Base-by-base conservation (phyloP, 2,888 invertebrate species). In the Cyclophora punctaria region DNA sequence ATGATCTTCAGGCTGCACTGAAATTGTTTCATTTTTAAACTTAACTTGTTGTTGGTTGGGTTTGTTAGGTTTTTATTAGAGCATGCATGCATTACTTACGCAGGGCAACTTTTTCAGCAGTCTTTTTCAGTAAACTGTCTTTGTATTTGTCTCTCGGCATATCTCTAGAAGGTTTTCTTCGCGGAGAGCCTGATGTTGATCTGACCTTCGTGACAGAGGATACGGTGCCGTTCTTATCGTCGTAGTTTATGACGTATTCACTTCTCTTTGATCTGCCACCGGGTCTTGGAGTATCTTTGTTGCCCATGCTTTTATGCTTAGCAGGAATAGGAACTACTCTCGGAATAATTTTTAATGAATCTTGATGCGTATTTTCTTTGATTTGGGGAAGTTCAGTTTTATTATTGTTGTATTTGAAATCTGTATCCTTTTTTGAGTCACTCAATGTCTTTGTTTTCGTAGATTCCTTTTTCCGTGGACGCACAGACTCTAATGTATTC, bases 11-110 rank as follows among this genome's bases (percentile, higher is more conserved):
- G 73, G 72, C 72, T 84, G 80, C 78, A 83, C 87, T 87, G 88
- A 88, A 88, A 87, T 70, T 75, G 80, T 72, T 80, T 77, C 71
- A 80, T 73, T 74, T 76, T 75, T 74, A 77, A 73, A 70, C 70
- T 68, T 69, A 63, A 67, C 63, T 66, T 66, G 67, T 67, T 69
- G 62, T 63, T 66, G 66, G 67, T 67, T 69, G 62, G 62, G 67
- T 60, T 65, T 72, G 74, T 76, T 78, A 76, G 71, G 67, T 67
- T 70, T 67, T 74, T 69, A 71, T 71, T 72, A 76, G 71, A 74
- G 77, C 79, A 81, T 78, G 82, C 76, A 83, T 71, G 73, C 72
- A 66, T 80, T 88, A 88, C 85, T 87, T 88, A 86, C 87, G 84
- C 74, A 83, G 68, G 64, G 77, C 72, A 59, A 73, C 73, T 78